phyloP scores from a whole-genome alignment of 2,888 invertebrate species.

The Cosmorhoe ocellata region DNA sequence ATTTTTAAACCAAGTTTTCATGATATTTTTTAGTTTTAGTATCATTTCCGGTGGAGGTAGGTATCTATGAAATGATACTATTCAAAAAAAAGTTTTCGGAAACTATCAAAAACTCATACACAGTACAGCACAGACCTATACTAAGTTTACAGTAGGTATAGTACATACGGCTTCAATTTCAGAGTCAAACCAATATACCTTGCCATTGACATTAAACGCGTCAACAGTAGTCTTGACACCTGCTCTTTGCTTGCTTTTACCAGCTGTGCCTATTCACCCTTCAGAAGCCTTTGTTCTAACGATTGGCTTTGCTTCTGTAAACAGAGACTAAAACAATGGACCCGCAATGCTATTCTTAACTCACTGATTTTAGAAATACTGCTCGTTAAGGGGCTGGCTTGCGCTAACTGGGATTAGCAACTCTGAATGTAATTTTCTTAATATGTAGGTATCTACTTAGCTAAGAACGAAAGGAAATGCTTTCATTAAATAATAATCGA shows the following conservation, averaged over 20 bases:
- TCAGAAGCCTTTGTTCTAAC: conserved; percentile 21
- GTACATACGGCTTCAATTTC: neutral
- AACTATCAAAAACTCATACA: too few relatives aligned
- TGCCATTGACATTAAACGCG: conserved; percentile 27
- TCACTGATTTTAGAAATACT: conserved; percentile 20
- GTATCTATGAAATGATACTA: too few relatives aligned
- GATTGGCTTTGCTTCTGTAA: conserved; percentile 31
- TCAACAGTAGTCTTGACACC: conserved; percentile 56
- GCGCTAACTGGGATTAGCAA: neutral
- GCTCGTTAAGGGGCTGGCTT: neutral
- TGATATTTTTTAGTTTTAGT: too few relatives aligned
- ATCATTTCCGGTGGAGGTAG: too few relatives aligned
- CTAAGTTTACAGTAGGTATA: too few relatives aligned
- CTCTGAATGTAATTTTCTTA: too few relatives aligned
- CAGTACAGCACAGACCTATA: neutral
- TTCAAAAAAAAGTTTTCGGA: too few relatives aligned
- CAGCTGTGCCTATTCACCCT: conserved; percentile 26
- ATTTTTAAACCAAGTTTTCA: too few relatives aligned
- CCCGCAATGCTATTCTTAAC: conserved; percentile 18
- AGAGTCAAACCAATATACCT: conserved; percentile 6
- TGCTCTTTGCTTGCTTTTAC: conserved; percentile 30
- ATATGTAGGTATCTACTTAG: too few relatives aligned
- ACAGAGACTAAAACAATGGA: conserved; percentile 30
- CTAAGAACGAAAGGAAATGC: too few relatives aligned
- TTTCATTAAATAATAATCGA: too few relatives aligned